Percentiles rank a stretch among this genome's conserved stretches.
Evolutionary conservation across 53 echinoderm and acorn worm species (phyloP).

Genomic region (Temnopleurus reevesii): DNA sequence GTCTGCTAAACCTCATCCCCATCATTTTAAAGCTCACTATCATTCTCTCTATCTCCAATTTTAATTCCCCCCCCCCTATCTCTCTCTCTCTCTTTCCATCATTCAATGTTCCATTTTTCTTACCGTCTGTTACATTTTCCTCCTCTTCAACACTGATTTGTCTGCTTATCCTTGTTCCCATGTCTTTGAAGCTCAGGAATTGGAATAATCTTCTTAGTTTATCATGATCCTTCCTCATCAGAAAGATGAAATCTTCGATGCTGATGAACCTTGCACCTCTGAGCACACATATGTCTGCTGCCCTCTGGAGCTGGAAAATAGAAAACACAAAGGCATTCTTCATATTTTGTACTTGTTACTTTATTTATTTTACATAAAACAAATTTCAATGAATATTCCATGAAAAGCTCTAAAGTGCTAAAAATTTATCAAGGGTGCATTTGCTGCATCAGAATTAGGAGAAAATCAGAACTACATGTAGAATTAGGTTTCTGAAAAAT

Average conservation of each 20-base stretch:
- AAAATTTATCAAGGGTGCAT: too few relatives aligned
- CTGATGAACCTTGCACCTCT: conserved; percentile 91
- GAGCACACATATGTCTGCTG: conserved; percentile 82
- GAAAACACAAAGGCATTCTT: background rate
- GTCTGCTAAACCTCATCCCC: too few relatives aligned
- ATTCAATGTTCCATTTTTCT: background rate
- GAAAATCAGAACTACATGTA: too few relatives aligned
- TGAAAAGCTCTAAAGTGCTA: too few relatives aligned
- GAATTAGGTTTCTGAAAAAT: too few relatives aligned
- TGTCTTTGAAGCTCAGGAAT: conserved; percentile 88
- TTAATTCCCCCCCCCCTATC: background rate
- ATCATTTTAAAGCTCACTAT: background rate
- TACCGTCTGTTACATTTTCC: background rate
- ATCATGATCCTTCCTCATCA: conserved; percentile 80
- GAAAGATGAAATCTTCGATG: conserved; percentile 92
- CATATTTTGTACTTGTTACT: too few relatives aligned
- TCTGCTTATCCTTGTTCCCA: background rate
- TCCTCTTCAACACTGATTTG: conserved; percentile 49
- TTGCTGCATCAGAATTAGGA: too few relatives aligned
- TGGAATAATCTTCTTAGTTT: conserved; percentile 81
- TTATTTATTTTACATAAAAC: too few relatives aligned
- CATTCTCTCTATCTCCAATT: background rate
- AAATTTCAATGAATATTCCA: too few relatives aligned
- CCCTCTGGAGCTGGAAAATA: conserved; percentile 72
- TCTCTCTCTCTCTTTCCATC: background rate